Conservation (phyloP, 2,797 vertebrate species). For the Pangasius djambal region DNA sequence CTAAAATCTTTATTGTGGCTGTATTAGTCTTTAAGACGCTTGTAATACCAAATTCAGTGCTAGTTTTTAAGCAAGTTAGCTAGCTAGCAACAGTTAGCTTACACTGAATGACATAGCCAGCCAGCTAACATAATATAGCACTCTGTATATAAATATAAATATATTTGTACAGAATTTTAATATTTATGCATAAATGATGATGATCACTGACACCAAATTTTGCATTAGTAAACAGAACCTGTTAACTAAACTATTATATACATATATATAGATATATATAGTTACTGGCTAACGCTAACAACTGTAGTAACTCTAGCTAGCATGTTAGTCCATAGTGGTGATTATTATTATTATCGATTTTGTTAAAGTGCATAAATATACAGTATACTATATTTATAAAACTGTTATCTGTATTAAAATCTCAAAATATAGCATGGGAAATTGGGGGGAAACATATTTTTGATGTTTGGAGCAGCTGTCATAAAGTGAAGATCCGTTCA, state of each 20-base stretch:
- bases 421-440: background rate
- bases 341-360: background rate
- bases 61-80: background rate
- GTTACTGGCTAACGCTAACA: background rate
- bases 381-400: background rate
- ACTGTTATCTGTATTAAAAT: background rate
- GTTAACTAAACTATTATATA: background rate
- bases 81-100: slow-evolving; percentile 7
- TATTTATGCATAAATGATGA: background rate
- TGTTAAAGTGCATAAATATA: background rate
- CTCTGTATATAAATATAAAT: background rate
- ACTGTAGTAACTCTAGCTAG: background rate
- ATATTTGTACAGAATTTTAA: background rate
- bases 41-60: background rate
- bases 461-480: slow-evolving; percentile 13
- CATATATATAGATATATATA: background rate
- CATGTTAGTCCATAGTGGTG: background rate
- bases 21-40: background rate
- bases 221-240: background rate
- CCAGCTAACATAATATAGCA: background rate
- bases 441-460: background rate
- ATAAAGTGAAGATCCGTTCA: slow-evolving; percentile 1
- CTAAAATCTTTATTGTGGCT: background rate
- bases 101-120: background rate
- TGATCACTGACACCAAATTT: background rate